phyloP scores from a whole-genome alignment of 1,140 invertebrate species.

The Eriosoma lanigerum region DNA sequence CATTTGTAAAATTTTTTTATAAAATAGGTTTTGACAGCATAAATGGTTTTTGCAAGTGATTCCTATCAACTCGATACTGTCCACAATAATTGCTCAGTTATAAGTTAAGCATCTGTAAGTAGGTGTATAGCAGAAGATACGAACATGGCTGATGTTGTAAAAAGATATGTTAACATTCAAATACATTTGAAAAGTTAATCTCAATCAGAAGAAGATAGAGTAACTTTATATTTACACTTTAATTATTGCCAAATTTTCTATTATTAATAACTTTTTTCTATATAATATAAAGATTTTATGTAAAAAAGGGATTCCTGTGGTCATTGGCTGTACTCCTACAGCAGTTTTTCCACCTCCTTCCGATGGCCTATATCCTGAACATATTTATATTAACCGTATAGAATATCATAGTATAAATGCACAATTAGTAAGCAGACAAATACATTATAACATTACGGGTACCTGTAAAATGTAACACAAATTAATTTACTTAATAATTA shows the following conservation, averaged over 20 bases:
- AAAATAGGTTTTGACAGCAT: neutral
- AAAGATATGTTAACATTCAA: neutral
- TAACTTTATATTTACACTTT: neutral
- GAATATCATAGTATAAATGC: neutral
- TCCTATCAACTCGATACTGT: neutral
- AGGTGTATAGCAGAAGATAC: neutral
- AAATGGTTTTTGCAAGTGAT: neutral
- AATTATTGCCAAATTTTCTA: too few species aligned
- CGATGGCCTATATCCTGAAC: neutral
- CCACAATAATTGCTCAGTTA: neutral
- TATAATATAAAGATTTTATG: neutral
- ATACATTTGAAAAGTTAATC: neutral
- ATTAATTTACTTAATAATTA: too few species aligned
- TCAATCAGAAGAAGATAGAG: neutral
- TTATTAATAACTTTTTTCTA: neutral
- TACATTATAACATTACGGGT: too few species aligned
- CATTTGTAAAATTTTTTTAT: too few species aligned
- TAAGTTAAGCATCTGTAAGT: neutral
- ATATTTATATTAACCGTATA: neutral
- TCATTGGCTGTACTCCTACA: neutral
- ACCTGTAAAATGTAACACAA: too few species aligned
- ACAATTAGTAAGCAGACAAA: neutral
- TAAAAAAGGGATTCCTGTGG: neutral
- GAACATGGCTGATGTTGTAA: neutral
- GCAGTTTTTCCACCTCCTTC: neutral